Evolutionary conservation across 2,797 vertebrate species (phyloP).

Genomic region (Enteromius unitaeniatus): DNA sequence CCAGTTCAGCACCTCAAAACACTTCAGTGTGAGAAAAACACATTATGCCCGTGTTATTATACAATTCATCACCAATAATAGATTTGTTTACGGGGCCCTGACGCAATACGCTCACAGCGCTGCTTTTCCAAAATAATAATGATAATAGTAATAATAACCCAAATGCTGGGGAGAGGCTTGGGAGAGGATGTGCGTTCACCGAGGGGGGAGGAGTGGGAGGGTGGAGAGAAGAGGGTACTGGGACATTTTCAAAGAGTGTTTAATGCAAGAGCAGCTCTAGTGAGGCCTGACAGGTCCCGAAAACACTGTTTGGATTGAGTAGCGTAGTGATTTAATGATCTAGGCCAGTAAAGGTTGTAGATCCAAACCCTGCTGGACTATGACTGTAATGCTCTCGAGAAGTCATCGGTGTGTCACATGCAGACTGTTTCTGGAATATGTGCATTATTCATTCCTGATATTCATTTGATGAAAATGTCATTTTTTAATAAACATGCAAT

Average conservation of each 20-base stretch:
- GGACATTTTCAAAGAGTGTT: slow-evolving; percentile 41
- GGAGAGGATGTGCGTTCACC: slow-evolving; percentile 80
- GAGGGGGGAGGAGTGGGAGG: slow-evolving; percentile 65
- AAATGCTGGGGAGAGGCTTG: slow-evolving; percentile 72
- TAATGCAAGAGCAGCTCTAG: slow-evolving; percentile 24
- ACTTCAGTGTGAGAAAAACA: slow-evolving; percentile 81
- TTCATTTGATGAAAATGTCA: background rate
- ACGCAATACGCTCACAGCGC: slow-evolving; percentile 78
- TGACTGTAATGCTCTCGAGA: slow-evolving; percentile 2
- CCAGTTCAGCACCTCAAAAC: slow-evolving; percentile 86
- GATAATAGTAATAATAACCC: slow-evolving; percentile 84
- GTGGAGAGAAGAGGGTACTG: slow-evolving; percentile 27
- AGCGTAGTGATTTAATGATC: background rate
- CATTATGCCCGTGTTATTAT: slow-evolving; percentile 87
- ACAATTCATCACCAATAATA: slow-evolving; percentile 90
- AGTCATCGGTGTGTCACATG: background rate
- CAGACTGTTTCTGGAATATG: background rate
- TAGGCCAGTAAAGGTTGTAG: background rate
- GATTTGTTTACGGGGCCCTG: slow-evolving; percentile 84
- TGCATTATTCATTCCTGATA: background rate
- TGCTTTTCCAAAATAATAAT: slow-evolving; percentile 83
- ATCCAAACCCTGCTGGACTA: background rate
- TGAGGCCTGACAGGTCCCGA: background rate
- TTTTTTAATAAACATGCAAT: background rate
- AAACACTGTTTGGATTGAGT: slow-evolving; percentile 19